Evolutionary conservation across 2,797 vertebrate species (phyloP).

Genomic region (Oreortyx pictus): DNA sequence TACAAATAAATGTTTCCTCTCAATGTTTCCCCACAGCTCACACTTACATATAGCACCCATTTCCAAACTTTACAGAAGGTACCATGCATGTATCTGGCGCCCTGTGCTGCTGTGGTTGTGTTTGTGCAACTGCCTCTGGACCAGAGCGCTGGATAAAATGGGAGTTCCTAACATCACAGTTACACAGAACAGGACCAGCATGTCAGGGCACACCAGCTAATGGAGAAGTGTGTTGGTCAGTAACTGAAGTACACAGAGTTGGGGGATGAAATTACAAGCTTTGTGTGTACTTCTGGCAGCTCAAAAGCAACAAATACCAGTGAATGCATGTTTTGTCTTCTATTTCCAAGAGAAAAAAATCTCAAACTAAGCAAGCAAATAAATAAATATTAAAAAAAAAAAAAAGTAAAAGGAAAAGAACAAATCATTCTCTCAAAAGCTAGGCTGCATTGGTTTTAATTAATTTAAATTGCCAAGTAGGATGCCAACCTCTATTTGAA

Average conservation of each 20-base stretch:
- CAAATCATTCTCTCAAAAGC: neutral
- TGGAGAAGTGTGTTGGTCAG: neutral
- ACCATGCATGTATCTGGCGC: neutral
- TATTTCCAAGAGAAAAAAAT: neutral
- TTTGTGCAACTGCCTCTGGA: neutral
- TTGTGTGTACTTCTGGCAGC: neutral
- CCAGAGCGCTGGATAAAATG: neutral
- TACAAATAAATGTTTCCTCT: neutral
- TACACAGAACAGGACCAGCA: neutral
- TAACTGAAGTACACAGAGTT: accelerated
- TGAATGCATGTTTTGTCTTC: neutral
- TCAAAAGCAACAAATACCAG: neutral
- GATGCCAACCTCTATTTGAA: neutral
- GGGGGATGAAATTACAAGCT: neutral
- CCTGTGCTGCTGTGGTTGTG: too few relatives aligned
- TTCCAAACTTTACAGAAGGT: neutral
- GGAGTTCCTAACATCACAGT: neutral
- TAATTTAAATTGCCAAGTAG: neutral
- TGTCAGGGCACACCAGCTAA: neutral
- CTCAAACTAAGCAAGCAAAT: neutral
- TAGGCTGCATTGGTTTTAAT: neutral
- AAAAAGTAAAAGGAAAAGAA: too few relatives aligned
- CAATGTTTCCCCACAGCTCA: too few relatives aligned
- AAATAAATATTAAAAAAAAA: too few relatives aligned
- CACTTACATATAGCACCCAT: neutral